Conservation (phyloP, 2,113 vertebrate species). For the Leucoraja erinaceus region DNA sequence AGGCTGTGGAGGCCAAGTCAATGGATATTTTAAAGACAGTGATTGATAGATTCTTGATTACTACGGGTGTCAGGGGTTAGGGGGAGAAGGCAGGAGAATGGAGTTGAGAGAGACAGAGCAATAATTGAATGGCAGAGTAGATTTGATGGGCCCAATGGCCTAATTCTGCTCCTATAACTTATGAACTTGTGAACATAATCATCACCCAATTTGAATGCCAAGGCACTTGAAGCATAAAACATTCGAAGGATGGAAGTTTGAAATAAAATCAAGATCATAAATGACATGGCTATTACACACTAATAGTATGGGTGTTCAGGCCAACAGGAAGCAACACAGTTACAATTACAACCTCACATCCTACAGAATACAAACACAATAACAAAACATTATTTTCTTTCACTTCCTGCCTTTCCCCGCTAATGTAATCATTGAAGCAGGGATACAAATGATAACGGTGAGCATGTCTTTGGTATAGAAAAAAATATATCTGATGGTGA, state of each 20-base stretch:
- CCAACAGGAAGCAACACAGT: not conserved
- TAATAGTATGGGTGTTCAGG: not conserved
- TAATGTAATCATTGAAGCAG: not conserved
- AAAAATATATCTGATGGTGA: not conserved
- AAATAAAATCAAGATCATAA: not conserved
- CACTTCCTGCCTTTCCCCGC: not conserved
- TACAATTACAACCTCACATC: not conserved
- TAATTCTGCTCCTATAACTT: too few relatives aligned
- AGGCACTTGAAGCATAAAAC: not conserved
- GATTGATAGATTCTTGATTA: too few relatives aligned
- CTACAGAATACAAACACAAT: not conserved
- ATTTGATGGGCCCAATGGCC: too few relatives aligned
- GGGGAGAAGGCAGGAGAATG: too few relatives aligned
- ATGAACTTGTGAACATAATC: too few relatives aligned
- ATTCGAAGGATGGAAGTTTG: not conserved
- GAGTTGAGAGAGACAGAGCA: too few relatives aligned
- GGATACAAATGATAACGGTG: not conserved
- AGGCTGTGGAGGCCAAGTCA: too few relatives aligned
- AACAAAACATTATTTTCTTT: not conserved
- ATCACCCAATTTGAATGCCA: not conserved
- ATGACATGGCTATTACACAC: not conserved
- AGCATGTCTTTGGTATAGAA: not conserved
- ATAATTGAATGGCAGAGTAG: too few relatives aligned
- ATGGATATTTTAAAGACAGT: too few relatives aligned
- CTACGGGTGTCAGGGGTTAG: too few relatives aligned